A percentile compares a stretch with the other conserved stretches of the same genome.
These are phyloP conservation scores for Nerophis ophidion DNA, from an alignment of 2,113 vertebrate species.

Conservation along the genomic window DNA sequence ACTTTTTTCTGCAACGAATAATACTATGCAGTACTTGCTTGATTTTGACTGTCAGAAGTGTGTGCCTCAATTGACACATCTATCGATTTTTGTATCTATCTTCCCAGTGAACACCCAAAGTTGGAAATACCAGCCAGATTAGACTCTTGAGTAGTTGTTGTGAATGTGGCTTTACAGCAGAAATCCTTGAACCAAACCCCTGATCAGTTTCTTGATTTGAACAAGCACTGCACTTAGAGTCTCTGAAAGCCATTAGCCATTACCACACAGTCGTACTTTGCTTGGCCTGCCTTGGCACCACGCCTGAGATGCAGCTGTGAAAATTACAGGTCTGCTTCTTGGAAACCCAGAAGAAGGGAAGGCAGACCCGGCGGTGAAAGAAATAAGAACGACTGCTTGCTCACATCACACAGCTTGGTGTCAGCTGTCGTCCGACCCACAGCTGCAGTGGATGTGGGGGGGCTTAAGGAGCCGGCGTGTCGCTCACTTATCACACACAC, in stretches of 20 bases:
- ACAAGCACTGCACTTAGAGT: slow-evolving; percentile 15
- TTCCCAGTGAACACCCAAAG: too few species aligned
- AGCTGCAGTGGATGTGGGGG: slow-evolving; percentile 61
- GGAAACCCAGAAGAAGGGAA: slow-evolving; percentile 49
- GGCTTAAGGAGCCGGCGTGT: slow-evolving; percentile 47
- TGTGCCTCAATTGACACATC: too few species aligned
- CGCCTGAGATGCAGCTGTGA: slow-evolving; percentile 65
- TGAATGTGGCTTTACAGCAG: neutral
- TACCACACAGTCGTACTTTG: slow-evolving; percentile 17
- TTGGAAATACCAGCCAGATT: neutral
- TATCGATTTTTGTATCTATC: too few species aligned
- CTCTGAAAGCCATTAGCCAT: slow-evolving; percentile 49
- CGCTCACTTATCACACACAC: slow-evolving; percentile 52
- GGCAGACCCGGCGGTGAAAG: slow-evolving; percentile 23
- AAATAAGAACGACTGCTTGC: slow-evolving; percentile 27
- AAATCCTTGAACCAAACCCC: neutral
- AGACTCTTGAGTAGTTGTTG: neutral
- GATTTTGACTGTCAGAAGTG: too few species aligned
- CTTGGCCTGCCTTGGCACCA: slow-evolving; percentile 40
- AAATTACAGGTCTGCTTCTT: slow-evolving; percentile 66
- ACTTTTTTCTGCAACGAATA: too few species aligned
- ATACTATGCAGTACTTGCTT: too few species aligned
- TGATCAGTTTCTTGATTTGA: slow-evolving; percentile 23
- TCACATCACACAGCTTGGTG: slow-evolving; percentile 41
- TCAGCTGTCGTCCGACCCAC: slow-evolving; percentile 67